Evolutionary conservation across 2,797 vertebrate species (phyloP).

Genomic region (Carapus acus): DNA sequence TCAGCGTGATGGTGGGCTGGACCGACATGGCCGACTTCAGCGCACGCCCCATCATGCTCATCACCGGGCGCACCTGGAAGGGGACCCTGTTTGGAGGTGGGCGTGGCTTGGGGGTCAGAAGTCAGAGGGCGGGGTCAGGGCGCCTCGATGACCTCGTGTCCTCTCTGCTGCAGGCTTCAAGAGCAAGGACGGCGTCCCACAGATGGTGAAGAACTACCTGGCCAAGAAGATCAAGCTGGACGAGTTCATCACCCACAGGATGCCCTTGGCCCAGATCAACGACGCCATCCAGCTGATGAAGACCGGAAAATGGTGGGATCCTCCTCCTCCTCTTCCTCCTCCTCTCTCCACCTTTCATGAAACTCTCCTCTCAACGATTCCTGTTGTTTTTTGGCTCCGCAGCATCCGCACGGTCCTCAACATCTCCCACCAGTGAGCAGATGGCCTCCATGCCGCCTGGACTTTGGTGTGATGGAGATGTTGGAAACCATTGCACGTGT

Average conservation of each 20-base stretch:
- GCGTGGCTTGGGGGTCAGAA: not conserved
- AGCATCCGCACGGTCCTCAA: constrained; percentile 76
- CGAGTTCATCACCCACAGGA: constrained; percentile 80
- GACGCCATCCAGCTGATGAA: constrained; percentile 82
- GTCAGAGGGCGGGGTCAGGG: not conserved
- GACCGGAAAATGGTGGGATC: constrained; percentile 73
- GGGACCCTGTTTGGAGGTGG: constrained; percentile 88
- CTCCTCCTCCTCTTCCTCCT: not conserved
- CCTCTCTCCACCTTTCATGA: not conserved
- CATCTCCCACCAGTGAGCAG: constrained; percentile 33
- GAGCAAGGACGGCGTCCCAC: constrained; percentile 68
- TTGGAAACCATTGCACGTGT: no score
- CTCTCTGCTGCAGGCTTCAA: constrained; percentile 70
- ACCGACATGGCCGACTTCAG: constrained; percentile 80
- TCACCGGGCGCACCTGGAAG: constrained; percentile 88
- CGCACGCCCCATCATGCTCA: constrained; percentile 81
- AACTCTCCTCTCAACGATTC: not conserved
- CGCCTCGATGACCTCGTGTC: not conserved
- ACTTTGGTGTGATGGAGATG: no score
- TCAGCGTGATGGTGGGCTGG: constrained; percentile 85
- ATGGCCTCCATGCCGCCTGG: no score
- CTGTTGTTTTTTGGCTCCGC: constrained; percentile 34
- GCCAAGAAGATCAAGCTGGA: constrained; percentile 79
- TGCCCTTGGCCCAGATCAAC: constrained; percentile 76
- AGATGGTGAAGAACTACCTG: constrained; percentile 78